phyloP scores from a whole-genome alignment of 2,113 vertebrate species.

The Calidris pygmaea region DNA sequence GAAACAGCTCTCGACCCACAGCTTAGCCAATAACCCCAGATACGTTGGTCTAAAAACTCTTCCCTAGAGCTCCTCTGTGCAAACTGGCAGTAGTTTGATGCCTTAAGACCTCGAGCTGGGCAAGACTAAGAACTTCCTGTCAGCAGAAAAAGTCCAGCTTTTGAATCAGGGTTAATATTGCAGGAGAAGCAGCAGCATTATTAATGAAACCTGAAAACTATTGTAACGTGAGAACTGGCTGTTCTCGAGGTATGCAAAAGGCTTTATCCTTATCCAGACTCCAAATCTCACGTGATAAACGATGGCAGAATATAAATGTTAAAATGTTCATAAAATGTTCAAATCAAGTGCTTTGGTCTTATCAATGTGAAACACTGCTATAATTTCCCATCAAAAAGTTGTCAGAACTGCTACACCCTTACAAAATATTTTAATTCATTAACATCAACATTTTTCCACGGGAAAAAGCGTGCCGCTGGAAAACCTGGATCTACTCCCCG shows the following conservation, averaged over 20 bases:
- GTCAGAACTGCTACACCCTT: not conserved
- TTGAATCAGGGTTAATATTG: not conserved
- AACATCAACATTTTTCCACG: not conserved
- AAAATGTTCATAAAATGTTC: not conserved
- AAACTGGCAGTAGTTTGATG: not conserved
- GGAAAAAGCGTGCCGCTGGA: not conserved
- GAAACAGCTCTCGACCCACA: not conserved
- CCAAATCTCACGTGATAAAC: not conserved
- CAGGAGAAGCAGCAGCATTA: not conserved
- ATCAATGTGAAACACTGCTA: not conserved
- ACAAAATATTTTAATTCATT: not conserved
- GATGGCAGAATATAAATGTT: not conserved
- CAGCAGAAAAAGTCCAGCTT: not conserved
- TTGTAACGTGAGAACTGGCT: not conserved
- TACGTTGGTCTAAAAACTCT: not conserved
- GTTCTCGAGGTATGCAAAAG: not conserved
- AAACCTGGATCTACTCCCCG: not conserved
- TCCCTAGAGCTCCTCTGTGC: not conserved
- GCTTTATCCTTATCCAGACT: not conserved
- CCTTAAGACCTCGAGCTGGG: fast-evolving
- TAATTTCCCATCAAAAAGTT: not conserved
- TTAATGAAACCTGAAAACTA: not conserved
- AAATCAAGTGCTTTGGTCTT: not conserved
- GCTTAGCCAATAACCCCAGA: not conserved
- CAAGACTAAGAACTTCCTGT: not conserved